Conservation (phyloP, 2,113 vertebrate genomes). For the Syrrhaptes paradoxus region DNA sequence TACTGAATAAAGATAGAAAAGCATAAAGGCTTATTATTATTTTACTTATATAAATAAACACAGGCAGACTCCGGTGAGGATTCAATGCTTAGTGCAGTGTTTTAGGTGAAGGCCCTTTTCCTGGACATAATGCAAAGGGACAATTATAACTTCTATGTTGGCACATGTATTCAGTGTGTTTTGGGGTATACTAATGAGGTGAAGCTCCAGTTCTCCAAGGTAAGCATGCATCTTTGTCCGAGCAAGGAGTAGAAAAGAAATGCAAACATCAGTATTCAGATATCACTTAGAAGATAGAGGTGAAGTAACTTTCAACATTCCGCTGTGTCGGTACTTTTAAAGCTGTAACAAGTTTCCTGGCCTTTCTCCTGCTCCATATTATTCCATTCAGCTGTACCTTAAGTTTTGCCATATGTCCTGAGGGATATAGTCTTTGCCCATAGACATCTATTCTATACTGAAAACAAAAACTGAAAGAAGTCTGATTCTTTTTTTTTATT, state of each 20-base stretch:
- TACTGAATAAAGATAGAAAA: background rate
- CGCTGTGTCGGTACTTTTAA: background rate
- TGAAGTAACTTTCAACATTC: background rate
- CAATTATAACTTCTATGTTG: background rate
- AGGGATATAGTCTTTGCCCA: background rate
- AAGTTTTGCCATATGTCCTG: background rate
- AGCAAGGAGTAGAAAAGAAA: background rate
- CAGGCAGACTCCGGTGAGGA: background rate
- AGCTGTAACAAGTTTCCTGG: background rate
- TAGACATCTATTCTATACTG: background rate
- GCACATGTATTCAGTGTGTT: rapidly evolving
- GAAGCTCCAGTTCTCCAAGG: background rate
- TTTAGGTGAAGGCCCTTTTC: background rate
- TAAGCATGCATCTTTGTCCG: background rate
- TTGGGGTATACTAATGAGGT: background rate
- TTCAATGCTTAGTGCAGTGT: background rate
- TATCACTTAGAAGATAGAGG: background rate
- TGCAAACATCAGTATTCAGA: background rate
- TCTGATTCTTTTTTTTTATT: background rate
- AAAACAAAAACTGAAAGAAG: background rate
- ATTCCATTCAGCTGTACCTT: background rate
- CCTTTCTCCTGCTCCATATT: background rate
- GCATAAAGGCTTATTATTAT: background rate
- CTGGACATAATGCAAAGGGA: background rate
- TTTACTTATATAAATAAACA: background rate